Conservation (phyloP, 1,140 invertebrate genomes). For the Brachionus koreanus region DNA sequence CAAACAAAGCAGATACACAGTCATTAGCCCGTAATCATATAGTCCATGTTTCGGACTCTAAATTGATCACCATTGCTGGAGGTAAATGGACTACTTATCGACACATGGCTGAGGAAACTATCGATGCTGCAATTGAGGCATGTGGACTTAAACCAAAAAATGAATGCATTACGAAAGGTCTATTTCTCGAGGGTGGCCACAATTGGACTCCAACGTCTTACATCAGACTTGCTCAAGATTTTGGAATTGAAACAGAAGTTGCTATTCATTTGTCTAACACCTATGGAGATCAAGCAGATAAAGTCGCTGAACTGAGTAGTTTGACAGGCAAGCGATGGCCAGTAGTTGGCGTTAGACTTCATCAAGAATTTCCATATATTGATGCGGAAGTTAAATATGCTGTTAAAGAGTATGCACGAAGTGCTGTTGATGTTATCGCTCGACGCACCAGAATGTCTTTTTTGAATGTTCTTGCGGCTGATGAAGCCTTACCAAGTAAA, state of each 20-base stretch:
- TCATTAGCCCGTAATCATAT: slow-evolving; percentile 96
- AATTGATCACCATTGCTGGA: slow-evolving; percentile 87
- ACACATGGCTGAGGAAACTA: slow-evolving; percentile 91
- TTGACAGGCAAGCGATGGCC: slow-evolving; percentile 91
- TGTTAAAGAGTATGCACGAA: slow-evolving; percentile 88
- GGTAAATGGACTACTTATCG: slow-evolving; percentile 99
- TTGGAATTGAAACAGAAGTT: slow-evolving; percentile 65
- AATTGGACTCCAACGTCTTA: slow-evolving; percentile 96
- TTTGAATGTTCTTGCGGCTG: slow-evolving; percentile 86
- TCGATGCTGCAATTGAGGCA: slow-evolving; percentile 70
- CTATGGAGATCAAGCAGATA: slow-evolving; percentile 83
- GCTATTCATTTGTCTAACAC: slow-evolving; percentile 92
- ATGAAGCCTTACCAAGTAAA: slow-evolving; percentile 78
- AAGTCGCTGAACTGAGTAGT: slow-evolving; percentile 86
- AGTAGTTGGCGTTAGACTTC: slow-evolving; percentile 88
- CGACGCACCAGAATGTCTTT: slow-evolving; percentile 86
- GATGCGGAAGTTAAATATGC: slow-evolving; percentile 90
- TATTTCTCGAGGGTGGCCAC: slow-evolving; percentile 89
- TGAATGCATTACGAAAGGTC: slow-evolving; percentile 69
- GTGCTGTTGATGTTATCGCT: slow-evolving; percentile 92
- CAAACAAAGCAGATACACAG: slow-evolving; percentile 89
- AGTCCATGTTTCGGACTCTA: slow-evolving; percentile 80
- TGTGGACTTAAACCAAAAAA: slow-evolving; percentile 48
- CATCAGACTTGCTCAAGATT: slow-evolving; percentile 85
- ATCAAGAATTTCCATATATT: slow-evolving; percentile 96